Conservation (phyloP, 2,797 vertebrate genomes). For the Neosalanx taihuensis region DNA sequence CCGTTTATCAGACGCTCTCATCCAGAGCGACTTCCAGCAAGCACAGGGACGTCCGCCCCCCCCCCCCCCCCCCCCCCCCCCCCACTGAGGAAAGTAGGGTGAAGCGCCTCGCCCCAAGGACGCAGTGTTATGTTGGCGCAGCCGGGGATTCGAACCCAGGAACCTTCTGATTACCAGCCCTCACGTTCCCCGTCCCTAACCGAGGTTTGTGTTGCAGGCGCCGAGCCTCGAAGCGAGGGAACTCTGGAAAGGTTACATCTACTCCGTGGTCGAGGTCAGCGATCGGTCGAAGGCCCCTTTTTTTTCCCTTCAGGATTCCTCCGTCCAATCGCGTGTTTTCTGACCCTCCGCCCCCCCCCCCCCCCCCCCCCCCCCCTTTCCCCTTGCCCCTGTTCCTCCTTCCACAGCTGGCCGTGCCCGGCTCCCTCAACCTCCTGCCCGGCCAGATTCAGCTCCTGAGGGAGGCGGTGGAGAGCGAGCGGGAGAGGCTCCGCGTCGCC, state of each 20-base stretch:
- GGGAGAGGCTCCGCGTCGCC: conserved; percentile 36
- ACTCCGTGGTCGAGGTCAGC: conserved; percentile 75
- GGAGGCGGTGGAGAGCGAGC: conserved; percentile 72
- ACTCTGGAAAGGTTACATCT: conserved; percentile 84
- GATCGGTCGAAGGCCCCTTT: neutral
- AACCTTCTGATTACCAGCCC: too few species aligned
- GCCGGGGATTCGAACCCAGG: too few species aligned
- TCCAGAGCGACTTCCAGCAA: too few species aligned
- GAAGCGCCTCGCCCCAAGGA: too few species aligned
- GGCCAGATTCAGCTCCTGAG: conserved; percentile 78
- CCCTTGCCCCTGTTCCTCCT: neutral
- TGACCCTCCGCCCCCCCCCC: too few species aligned
- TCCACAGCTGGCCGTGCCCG: conserved; percentile 73
- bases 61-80: too few species aligned
- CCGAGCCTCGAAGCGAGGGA: conserved; percentile 77
- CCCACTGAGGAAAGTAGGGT: too few species aligned
- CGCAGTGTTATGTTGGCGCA: too few species aligned
- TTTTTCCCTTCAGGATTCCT: neutral
- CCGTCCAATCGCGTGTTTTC: too few species aligned
- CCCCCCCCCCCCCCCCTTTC: too few species aligned
- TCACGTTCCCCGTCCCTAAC: neutral
- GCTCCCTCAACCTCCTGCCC: conserved; percentile 76
- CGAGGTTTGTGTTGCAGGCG: conserved; percentile 51
- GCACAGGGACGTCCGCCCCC: too few species aligned
- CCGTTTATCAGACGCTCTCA: too few species aligned